phyloP scores from a whole-genome alignment of 2,888 invertebrate species.

The Deroplatys truncata region DNA sequence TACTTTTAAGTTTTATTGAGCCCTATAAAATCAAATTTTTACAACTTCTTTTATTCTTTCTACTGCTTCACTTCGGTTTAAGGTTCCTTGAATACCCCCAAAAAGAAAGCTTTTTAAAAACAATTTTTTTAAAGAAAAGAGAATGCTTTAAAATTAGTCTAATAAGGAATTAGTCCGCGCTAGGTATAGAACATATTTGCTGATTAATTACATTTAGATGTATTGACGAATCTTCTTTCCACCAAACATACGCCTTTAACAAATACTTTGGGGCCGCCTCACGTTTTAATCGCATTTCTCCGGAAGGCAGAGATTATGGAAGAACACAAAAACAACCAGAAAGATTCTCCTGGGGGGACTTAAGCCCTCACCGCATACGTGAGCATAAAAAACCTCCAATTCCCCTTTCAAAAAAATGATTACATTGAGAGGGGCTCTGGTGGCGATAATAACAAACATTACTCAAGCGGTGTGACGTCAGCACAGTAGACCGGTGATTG shows the following conservation, averaged over 20 bases:
- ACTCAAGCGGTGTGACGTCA: not conserved
- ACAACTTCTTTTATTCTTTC: too few relatives aligned
- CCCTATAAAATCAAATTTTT: too few relatives aligned
- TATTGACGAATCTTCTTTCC: too few relatives aligned
- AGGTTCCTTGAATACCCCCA: too few relatives aligned
- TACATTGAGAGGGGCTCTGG: not conserved
- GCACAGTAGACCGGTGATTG: conserved; percentile 17
- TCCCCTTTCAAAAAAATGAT: not conserved
- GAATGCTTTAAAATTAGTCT: too few relatives aligned
- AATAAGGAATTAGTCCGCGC: too few relatives aligned
- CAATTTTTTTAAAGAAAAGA: too few relatives aligned
- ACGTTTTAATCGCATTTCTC: not conserved
- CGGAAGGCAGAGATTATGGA: not conserved
- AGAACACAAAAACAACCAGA: not conserved
- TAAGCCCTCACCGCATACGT: not conserved
- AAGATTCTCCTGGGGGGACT: not conserved
- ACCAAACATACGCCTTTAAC: not conserved
- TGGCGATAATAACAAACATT: not conserved
- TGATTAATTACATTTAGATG: too few relatives aligned
- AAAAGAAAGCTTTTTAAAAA: too few relatives aligned
- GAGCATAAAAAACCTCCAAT: not conserved
- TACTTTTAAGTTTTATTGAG: too few relatives aligned
- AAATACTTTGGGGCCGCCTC: not conserved
- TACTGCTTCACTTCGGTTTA: too few relatives aligned
- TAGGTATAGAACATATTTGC: too few relatives aligned